Base-by-base conservation (phyloP, 2,797 vertebrate species). In the Ctenochaetus hawaiiensis region DNA sequence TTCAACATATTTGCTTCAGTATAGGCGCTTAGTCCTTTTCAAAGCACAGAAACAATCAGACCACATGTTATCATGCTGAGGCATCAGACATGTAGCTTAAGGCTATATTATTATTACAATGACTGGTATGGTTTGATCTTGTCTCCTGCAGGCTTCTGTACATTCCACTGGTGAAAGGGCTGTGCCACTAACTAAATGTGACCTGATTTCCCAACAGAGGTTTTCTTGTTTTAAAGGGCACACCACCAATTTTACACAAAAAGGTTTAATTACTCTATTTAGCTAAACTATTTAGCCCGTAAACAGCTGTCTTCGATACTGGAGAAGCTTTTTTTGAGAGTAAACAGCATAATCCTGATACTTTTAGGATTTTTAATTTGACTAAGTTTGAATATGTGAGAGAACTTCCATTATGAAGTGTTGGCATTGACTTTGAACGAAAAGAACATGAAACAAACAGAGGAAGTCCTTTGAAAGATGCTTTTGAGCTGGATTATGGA, bases 41-140 rank as follows among this genome's bases (percentile, higher is more conserved):
- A 41, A 41, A 20, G 16, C 26, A 26, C 47, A 3, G 20, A 74
- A 12, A 44, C 34, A 26, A 7, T 39, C 9, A 26, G 6, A 9
- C 7, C 22, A 0, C 26, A 34, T 62, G 37, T 56, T 54, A 30
- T 56, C 43, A 64, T 16, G 20, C 26, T 13, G 41, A 58, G 17
- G 12, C 22, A 59, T 58, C 30, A 60, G 51, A 70, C 45, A 34
- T 23, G 72, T 64, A 59, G 62, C 72, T 39, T 14, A 22, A 49
- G 64, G 43, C 49, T 44, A 34, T 39, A 30, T 63, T 41, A 39
- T 20, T 26, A 16, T 53, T 9, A 39, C 37, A 62, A 8, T 16
- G 34, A 62, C 14, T 12, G 30, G 8, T 39, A 1, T 59, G 30
- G 12, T 45, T 59, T 39, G 34, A 68, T 23, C 9, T 47, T 62